Base-by-base conservation (phyloP, 1,140 invertebrate genomes). In the Drosophila sp. region DNA sequence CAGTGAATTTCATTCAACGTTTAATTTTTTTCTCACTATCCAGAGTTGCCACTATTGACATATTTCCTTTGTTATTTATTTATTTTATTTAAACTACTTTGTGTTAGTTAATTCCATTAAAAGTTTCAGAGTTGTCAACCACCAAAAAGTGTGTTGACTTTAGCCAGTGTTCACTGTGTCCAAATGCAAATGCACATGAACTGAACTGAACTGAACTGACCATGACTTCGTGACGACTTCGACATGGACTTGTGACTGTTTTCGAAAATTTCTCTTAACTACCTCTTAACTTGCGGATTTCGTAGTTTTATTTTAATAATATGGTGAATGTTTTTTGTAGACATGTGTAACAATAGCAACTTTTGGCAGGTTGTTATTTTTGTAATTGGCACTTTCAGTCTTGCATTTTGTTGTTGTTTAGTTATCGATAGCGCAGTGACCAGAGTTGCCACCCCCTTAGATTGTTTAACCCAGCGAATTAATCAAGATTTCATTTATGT, bases 331-430 rank as follows among this genome's bases (percentile, higher is more conserved):
- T 6, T 18, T 50, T 25, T 9, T 62, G 51, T 18, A 25, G 18
- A 18, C 46, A 34, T 41, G 62, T 56, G 16, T 25, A 13, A 13
- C 7, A 36, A n/a, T 50, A 75, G 45, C 51, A 77, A 65, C 75
- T 78, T 63, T 48, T 36, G 71, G 74, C 70, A 77, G 66, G 65
- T 78, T 78, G 70, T 81, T 78, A 81, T 87, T 87, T 86, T 76
- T 76, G 78, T 86, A 86, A 84, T 84, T 84, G 82, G 74, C 65
- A 84, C 65, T 75, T 84, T 70, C 45, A 58, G 66, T 84, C n/a
- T n/a, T n/a, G n/a, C n/a, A n/a, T n/a, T 84, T 9, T 21, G 1
- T 21, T 21, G 1, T 21, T 4, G 21, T 4, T 16, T 71, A 63
- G 43, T 50, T 65, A 76, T 80, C 63, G 34, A 76, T 38, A 57